A percentile compares a stretch with the other conserved stretches of the same genome.
Evolutionary conservation across 2,888 invertebrate species (phyloP).

Genomic region (Ernsta delagoae): DNA sequence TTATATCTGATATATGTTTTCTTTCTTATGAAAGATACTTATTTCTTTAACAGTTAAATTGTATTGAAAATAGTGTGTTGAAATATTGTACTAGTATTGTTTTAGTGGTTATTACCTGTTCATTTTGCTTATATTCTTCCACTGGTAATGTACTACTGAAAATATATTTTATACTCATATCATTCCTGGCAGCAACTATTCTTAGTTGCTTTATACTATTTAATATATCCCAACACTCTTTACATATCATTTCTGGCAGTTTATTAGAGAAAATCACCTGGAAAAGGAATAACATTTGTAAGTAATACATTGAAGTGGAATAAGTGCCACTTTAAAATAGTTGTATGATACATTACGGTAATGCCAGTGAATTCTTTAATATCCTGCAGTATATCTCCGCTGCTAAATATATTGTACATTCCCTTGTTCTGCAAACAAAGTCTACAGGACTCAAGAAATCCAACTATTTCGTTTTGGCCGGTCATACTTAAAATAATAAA

Average conservation of each 20-base stretch:
- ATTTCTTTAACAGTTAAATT: too few relatives aligned
- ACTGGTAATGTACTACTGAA: constrained; percentile 43
- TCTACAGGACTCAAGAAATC: constrained; percentile 7
- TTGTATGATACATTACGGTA: constrained; percentile 1
- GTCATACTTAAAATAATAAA: neutral
- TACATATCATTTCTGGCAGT: constrained; percentile 59
- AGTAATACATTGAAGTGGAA: neutral
- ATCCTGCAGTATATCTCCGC: constrained; percentile 2
- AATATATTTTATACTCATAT: constrained; percentile 48
- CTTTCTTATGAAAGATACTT: too few relatives aligned
- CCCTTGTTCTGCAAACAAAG: constrained; percentile 8
- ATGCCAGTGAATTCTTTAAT: constrained; percentile 11
- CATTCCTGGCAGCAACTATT: constrained; percentile 52
- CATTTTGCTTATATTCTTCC: neutral
- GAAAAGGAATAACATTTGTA: neutral
- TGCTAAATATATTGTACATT: constrained; percentile 13
- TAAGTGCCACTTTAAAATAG: neutral
- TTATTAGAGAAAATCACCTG: constrained; percentile 44
- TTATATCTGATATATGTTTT: too few relatives aligned
- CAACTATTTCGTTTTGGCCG: neutral
- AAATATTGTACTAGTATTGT: too few relatives aligned
- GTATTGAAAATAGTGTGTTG: neutral
- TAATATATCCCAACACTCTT: constrained; percentile 51
- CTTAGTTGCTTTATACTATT: constrained; percentile 50
- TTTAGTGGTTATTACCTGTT: neutral